Evolutionary conservation across 2,797 vertebrate genomes (phyloP).

Genomic region (Dromococcyx pavoninus): DNA sequence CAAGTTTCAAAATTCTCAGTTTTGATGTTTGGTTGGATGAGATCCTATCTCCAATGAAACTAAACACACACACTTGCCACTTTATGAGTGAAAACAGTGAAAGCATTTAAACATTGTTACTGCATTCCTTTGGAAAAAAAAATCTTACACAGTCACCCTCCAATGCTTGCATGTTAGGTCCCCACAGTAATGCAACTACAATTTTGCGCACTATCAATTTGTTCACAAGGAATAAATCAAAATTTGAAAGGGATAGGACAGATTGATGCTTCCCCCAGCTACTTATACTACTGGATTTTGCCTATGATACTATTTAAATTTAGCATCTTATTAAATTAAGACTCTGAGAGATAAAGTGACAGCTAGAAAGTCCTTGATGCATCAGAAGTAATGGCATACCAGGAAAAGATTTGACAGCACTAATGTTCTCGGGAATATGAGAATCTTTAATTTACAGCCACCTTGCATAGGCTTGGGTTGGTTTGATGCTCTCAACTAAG

Average conservation of each 20-base stretch:
- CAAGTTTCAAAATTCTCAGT: neutral
- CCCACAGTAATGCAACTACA: neutral
- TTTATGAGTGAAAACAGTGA: neutral
- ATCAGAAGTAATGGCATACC: neutral
- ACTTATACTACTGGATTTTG: conserved; percentile 17
- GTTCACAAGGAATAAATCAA: conserved; percentile 5
- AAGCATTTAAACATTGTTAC: neutral
- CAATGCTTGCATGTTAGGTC: neutral
- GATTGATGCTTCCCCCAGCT: neutral
- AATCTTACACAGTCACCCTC: neutral
- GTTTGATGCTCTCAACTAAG: conserved; percentile 1
- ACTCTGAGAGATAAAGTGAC: conserved; percentile 7
- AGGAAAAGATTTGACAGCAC: neutral
- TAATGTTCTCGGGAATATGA: neutral
- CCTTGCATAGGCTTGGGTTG: neutral
- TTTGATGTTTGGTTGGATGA: neutral
- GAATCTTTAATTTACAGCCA: neutral
- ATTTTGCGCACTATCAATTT: neutral
- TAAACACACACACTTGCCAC: neutral
- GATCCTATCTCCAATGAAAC: neutral
- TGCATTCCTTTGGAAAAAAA: neutral
- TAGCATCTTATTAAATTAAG: conserved; percentile 10
- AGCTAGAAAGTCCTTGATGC: neutral
- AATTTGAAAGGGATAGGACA: conserved; percentile 5
- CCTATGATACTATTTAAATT: conserved; percentile 14